Evolutionary conservation across 2,113 vertebrate species (phyloP).

Genomic region (Microcebus lehilahytsara): DNA sequence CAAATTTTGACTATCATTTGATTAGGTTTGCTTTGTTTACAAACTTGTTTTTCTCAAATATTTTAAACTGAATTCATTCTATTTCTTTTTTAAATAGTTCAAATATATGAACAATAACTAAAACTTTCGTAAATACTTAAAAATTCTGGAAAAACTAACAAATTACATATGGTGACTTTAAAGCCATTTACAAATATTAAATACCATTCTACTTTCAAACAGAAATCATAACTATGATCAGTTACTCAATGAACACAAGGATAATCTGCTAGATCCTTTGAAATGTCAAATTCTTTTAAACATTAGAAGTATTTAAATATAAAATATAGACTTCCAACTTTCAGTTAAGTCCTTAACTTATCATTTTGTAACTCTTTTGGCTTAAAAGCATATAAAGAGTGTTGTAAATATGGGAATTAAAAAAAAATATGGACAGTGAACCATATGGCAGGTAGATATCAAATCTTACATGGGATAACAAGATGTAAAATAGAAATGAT

Average conservation of each 20-base stretch:
- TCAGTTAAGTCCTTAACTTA: background rate
- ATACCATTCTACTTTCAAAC: background rate
- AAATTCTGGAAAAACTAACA: background rate
- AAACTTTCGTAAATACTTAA: background rate
- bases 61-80: conserved; percentile 6
- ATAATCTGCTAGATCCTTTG: background rate
- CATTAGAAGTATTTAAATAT: background rate
- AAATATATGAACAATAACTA: background rate
- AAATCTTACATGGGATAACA: background rate
- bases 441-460: background rate
- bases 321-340: background rate
- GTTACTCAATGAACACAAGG: background rate
- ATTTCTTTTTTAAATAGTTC: background rate
- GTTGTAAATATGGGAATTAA: background rate
- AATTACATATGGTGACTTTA: background rate
- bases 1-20: background rate
- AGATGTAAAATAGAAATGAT: background rate
- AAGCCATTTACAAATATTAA: background rate
- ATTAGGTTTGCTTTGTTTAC: background rate
- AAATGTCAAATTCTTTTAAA: conserved; percentile 9
- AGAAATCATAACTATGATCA: background rate
- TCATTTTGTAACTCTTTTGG: background rate
- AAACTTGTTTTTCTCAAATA: background rate
- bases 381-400: conserved; percentile 35
- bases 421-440: background rate